These are phyloP conservation scores for Volucella inanis DNA, from an alignment of 2,888 invertebrate genomes.

Conservation along the genomic window DNA sequence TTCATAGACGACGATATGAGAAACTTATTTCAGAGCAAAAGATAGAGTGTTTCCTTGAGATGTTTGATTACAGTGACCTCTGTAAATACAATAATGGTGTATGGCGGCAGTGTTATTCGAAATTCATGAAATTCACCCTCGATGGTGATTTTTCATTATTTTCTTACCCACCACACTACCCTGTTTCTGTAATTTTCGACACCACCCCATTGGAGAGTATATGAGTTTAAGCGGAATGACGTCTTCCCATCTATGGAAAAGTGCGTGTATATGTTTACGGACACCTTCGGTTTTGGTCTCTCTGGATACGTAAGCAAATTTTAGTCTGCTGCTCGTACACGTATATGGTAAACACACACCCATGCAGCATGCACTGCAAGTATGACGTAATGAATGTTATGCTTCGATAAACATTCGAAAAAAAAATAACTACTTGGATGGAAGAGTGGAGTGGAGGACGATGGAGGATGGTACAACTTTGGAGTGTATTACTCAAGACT, in stretches of 20 bases:
- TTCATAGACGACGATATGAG: not conserved
- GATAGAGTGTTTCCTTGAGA: slow-evolving; percentile 33
- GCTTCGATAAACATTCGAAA: slow-evolving; percentile 55
- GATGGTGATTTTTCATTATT: slow-evolving; percentile 42
- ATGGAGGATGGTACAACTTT: too few relatives aligned
- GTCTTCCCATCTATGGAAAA: too few relatives aligned
- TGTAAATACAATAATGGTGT: slow-evolving; percentile 53
- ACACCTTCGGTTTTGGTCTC: too few relatives aligned
- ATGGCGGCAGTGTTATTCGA: slow-evolving; percentile 17
- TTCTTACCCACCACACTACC: not conserved
- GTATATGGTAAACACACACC: not conserved
- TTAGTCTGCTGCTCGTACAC: slow-evolving; percentile 7
- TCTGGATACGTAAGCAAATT: slow-evolving; percentile 41
- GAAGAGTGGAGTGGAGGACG: not conserved
- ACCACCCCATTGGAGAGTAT: too few relatives aligned
- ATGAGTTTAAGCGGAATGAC: too few relatives aligned
- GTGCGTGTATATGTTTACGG: too few relatives aligned
- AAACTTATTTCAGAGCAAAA: slow-evolving; percentile 26
- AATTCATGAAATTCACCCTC: slow-evolving; percentile 53
- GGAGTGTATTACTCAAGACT: not conserved
- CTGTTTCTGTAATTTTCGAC: not conserved
- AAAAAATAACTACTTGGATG: slow-evolving; percentile 21
- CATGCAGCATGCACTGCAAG: not conserved
- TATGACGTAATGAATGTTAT: slow-evolving; percentile 68
- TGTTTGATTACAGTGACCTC: slow-evolving; percentile 59